A percentile compares a stretch with the other conserved stretches of the same genome.
Conservation (phyloP, 2,113 vertebrate species). For the Gadus chalcogrammus region DNA sequence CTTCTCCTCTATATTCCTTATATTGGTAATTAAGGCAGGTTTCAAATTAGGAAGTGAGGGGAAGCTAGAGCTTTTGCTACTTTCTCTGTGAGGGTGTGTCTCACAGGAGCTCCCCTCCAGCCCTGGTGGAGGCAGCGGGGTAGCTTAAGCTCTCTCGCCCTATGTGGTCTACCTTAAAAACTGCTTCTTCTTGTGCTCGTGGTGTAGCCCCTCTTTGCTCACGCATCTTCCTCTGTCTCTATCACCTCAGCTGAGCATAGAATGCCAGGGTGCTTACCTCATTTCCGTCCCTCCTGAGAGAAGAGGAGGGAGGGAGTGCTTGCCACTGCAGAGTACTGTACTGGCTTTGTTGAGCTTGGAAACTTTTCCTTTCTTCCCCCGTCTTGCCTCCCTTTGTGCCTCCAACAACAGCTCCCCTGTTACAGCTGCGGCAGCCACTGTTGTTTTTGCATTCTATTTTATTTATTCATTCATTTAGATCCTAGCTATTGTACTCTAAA, state of each 20-base stretch:
- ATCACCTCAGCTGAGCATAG: constrained; percentile 48
- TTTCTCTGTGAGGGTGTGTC: no score
- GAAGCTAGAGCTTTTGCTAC: no score
- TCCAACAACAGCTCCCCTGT: constrained; percentile 45
- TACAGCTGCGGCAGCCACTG: constrained; percentile 12
- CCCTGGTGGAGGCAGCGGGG: neutral
- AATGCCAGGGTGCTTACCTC: constrained; percentile 58
- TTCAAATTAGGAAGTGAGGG: no score
- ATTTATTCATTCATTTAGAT: neutral
- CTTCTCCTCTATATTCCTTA: no score
- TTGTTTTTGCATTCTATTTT: constrained; percentile 4
- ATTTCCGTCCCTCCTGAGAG: constrained; percentile 45
- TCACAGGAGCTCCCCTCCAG: no score
- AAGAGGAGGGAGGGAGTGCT: constrained; percentile 34
- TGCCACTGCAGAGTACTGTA: constrained; percentile 46
- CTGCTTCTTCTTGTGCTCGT: no score
- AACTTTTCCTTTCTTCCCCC: constrained; percentile 50
- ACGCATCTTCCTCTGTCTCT: neutral
- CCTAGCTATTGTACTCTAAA: neutral
- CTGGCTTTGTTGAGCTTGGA: constrained; percentile 60
- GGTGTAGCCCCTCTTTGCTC: no score
- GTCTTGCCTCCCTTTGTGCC: constrained; percentile 41
- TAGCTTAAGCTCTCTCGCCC: no score
- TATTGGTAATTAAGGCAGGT: no score
- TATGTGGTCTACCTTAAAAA: no score